phyloP scores from a whole-genome alignment of 2,888 invertebrate species.

The Lasioglossum vierecki region DNA sequence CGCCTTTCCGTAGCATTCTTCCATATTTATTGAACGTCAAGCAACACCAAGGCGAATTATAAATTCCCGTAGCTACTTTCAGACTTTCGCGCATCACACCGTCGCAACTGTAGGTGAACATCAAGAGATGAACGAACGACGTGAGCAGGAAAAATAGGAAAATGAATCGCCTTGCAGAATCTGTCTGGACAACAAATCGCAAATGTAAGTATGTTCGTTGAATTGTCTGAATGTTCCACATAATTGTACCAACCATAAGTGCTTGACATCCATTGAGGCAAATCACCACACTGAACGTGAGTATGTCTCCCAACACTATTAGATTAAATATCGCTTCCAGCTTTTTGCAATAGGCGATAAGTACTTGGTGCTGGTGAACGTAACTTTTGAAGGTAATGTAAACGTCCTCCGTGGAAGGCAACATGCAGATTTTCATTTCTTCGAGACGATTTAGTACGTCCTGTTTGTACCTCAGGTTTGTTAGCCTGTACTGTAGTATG shows the following conservation, averaged over 20 bases:
- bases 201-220: not conserved
- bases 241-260: conserved; percentile 44
- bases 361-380: conserved; percentile 57
- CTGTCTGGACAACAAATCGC: not conserved
- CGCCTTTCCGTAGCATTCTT: not conserved
- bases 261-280: conserved; percentile 49
- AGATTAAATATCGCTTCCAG: conserved; percentile 60
- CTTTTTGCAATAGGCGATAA: conserved; percentile 55
- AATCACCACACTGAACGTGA: conserved; percentile 54
- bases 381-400: conserved; percentile 49
- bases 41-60: not conserved
- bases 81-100: conserved; percentile 11
- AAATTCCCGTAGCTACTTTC: not conserved
- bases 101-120: conserved; percentile 38
- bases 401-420: not conserved
- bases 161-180: not conserved
- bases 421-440: too few species aligned
- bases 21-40: not conserved
- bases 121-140: not conserved
- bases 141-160: not conserved
- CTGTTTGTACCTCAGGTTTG: not conserved
- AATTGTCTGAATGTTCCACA: not conserved
- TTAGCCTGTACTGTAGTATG: conserved; percentile 66
- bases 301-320: conserved; percentile 60
- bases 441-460: accelerated